Percentiles rank a stretch among this genome's conserved stretches.
Conservation (phyloP, 2,113 vertebrate genomes). For the Oncorhynchus nerka region DNA sequence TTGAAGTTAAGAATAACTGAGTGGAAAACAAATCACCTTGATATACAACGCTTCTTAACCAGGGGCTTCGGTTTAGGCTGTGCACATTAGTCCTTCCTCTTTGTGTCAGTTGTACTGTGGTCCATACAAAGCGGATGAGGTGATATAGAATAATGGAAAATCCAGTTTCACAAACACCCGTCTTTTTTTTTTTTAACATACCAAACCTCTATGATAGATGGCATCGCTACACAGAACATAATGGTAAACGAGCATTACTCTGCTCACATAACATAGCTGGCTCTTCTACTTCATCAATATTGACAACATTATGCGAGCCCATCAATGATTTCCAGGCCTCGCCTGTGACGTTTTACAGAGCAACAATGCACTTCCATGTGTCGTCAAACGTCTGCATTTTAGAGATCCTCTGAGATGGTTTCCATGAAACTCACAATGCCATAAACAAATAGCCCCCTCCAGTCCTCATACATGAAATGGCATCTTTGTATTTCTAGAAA, state of each 20-base stretch:
- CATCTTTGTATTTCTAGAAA: background rate
- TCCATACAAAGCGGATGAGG: background rate
- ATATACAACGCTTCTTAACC: slow-evolving; percentile 14
- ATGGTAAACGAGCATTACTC: background rate
- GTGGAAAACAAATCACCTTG: slow-evolving; percentile 24
- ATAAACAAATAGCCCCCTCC: background rate
- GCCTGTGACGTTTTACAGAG: background rate
- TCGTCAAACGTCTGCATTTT: background rate
- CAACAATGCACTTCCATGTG: background rate
- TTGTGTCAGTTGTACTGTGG: slow-evolving; percentile 2
- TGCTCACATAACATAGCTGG: background rate
- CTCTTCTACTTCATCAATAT: background rate
- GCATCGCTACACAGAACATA: background rate
- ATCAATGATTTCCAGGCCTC: background rate
- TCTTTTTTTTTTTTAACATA: background rate
- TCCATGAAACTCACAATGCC: background rate
- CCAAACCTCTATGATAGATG: background rate
- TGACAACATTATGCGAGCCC: background rate
- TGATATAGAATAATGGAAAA: background rate
- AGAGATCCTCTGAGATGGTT: no score
- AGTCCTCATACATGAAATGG: background rate
- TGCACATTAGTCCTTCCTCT: slow-evolving; percentile 2
- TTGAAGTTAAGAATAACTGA: background rate
- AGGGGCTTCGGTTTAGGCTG: background rate
- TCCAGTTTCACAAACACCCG: background rate